Evolutionary conservation across 1,140 invertebrate species (phyloP), one percentile per base, ranked within the genome.

Genomic region (Trichonephila clavata): DNA sequence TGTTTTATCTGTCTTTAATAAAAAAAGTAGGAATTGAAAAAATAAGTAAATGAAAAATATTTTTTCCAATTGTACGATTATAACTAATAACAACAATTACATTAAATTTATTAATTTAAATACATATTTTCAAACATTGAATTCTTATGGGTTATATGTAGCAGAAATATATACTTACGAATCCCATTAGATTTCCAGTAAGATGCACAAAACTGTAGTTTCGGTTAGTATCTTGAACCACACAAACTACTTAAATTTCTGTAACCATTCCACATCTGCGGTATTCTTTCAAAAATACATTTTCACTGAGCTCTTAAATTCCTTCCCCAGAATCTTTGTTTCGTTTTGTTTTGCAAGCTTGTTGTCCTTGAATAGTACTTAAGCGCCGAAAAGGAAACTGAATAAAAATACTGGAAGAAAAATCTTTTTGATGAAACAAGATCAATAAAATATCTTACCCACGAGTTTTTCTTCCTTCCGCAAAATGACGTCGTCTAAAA

Each of bases 371-470:
- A 88, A 65, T 57, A 27, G 18, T 27, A 80, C 43, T 50, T 77
- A 80, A 39, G 18, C 60, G 71, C 81, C 50, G 24, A 59, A 80
- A 71, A 80, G 80, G n/a, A 88, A 88, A 50, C 13, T 50, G 65
- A 88, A 81, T 90, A 80, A 90, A 71, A 80, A 81, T 43, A 27
- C 14, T 90, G 68, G 39, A 90, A 80, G 68, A 90, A 90, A 90
- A 77, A 80, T 90, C 68, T 60, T 81, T 84, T 89, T 59, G 39
- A 80, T 24, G 68, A 68, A 90, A 84, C 90, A 61, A 63, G 60
- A 84, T 91, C 77, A 91, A 91, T 91, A 43, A 84, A 91, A 91
- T 83, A 65, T 91, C 57, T 91, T 91, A 32, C 39, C 24, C 77
- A 84, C 63, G 61, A 89, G 87, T 57, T 59, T 68, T 84, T 59